Evolutionary conservation across 2,888 invertebrate genomes (phyloP).

Genomic region (Onchidella celtica): DNA sequence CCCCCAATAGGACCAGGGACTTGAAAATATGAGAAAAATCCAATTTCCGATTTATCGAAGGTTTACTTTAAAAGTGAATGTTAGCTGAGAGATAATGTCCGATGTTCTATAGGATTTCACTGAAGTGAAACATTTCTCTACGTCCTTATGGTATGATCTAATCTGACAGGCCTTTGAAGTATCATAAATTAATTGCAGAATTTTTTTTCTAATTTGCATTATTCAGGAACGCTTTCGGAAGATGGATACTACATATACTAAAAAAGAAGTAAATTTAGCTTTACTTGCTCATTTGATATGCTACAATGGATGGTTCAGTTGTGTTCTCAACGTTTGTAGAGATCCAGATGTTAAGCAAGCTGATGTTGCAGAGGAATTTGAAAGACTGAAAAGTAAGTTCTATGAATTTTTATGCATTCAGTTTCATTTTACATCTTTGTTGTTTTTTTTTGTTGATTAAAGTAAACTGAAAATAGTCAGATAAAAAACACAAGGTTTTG

Average conservation of each 20-base stretch:
- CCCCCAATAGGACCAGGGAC: too few relatives aligned
- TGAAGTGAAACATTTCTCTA: too few relatives aligned
- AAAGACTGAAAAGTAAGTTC: slow-evolving; percentile 12
- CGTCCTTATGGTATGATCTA: background rate
- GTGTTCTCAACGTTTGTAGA: slow-evolving; percentile 6
- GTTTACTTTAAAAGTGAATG: too few relatives aligned
- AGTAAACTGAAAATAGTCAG: too few relatives aligned
- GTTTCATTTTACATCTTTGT: too few relatives aligned
- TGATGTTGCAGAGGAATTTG: background rate
- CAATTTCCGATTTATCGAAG: too few relatives aligned
- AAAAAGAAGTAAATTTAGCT: background rate
- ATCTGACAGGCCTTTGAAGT: background rate
- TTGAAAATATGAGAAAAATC: too few relatives aligned
- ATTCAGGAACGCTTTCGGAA: background rate
- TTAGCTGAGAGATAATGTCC: too few relatives aligned
- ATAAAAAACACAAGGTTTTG: too few relatives aligned
- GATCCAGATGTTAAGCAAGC: slow-evolving; percentile 19
- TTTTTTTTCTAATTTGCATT: background rate
- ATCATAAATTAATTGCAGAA: background rate
- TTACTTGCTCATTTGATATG: background rate
- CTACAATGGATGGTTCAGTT: slow-evolving; percentile 20
- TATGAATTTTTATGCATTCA: too few relatives aligned
- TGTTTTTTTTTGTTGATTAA: too few relatives aligned
- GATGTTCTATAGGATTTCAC: too few relatives aligned
- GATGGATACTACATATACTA: background rate